phyloP scores from a whole-genome alignment of 2,888 invertebrate species.

The Lysandra coridon region DNA sequence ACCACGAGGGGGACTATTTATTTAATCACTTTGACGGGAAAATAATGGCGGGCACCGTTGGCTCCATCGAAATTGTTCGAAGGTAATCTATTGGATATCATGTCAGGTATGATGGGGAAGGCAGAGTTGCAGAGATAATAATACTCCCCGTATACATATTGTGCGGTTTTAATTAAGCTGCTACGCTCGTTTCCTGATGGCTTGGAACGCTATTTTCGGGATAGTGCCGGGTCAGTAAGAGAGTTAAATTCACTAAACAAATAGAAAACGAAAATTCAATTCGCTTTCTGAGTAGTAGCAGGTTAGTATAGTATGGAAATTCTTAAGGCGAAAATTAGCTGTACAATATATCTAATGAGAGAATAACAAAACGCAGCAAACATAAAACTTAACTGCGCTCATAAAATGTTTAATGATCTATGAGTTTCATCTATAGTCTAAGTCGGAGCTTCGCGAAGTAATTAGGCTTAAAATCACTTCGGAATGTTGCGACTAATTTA shows the following conservation, averaged over 20 bases:
- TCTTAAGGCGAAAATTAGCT: background rate
- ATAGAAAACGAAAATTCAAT: no score
- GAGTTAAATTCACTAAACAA: no score
- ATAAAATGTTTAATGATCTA: background rate
- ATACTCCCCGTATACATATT: constrained; percentile 50
- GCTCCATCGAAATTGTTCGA: constrained; percentile 55
- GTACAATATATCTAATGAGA: background rate
- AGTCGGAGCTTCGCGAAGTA: background rate
- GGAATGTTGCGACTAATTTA: constrained; percentile 19
- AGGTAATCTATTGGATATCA: constrained; percentile 57
- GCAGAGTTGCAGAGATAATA: constrained; percentile 52
- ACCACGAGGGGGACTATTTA: constrained; percentile 68
- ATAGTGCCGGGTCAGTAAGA: background rate
- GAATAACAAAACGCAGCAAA: background rate
- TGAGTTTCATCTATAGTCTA: background rate
- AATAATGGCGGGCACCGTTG: constrained; percentile 65
- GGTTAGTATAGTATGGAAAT: background rate
- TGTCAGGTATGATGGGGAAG: constrained; percentile 55
- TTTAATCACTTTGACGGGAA: constrained; percentile 79
- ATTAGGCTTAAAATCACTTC: constrained; percentile 12
- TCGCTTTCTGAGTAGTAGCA: no score
- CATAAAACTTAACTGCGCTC: background rate
- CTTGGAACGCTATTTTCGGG: background rate
- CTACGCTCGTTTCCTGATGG: background rate
- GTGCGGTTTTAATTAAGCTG: constrained; percentile 20